Base-by-base conservation (phyloP, 2,888 invertebrate genomes). In the Tinea trinotella region DNA sequence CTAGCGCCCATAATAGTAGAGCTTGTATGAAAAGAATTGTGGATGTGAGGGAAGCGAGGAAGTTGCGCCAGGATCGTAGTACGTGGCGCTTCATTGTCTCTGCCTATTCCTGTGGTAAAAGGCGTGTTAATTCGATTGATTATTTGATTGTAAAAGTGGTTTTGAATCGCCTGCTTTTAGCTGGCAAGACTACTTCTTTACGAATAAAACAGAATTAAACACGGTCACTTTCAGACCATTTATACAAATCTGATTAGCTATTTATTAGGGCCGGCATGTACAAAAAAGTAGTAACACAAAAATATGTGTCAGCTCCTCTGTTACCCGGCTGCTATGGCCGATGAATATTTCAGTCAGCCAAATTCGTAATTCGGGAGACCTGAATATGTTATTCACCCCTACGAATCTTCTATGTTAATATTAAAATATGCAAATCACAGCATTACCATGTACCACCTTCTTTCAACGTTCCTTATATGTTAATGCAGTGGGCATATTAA, bases 371-470 rank as follows among this genome's bases (percentile, higher is more conserved):
- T 72, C 66, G 60, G 63, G 61, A 62, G 62, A 64, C 69, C 65
- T 63, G 65, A 67, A 65, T 60, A 60, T 63, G 58, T 57, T 58
- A 61, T 61, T 61, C 62, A 59, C 62, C 62, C 53, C 36, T 49
- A 48, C 36, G 56, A 60, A 61, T 64, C 64, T 61, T 60, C 62
- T 61, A 63, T 72, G 73, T 79, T 76, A 75, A 78, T 80, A 80
- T 81, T 80, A 79, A 80, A 73, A 76, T 75, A 78, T 81, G 76
- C 65, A 76, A 79, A 80, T 76, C 68, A 66, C 61, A 59, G 58
- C 59, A 76, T 77, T 74, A 73, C 70, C 77, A 74, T 76, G 69
- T 68, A 59, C 64, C 64, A 64, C 64, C 64, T 64, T 65, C 63
- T 64, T 64, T 62, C 59, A 56, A 59, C 59, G 59, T 63, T 53